Conservation (phyloP, 2,888 invertebrate genomes). For the Sceliomorpha sp. region DNA sequence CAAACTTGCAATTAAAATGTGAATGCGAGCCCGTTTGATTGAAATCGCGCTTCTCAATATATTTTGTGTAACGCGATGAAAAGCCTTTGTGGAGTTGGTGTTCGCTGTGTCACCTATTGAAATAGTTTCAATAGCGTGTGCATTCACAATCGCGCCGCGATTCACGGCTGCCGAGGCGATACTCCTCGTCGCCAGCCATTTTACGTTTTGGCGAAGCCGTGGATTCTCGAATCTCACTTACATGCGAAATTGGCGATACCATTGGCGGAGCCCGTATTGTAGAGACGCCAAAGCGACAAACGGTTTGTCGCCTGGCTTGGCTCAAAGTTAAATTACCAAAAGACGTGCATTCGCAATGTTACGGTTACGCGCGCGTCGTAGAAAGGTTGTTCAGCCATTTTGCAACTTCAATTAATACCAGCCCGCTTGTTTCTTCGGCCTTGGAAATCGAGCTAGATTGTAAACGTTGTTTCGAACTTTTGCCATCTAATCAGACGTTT, state of each 20-base stretch:
- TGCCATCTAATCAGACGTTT: no score
- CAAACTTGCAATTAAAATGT: no score
- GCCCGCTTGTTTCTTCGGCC: slow-evolving; percentile 37
- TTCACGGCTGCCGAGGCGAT: slow-evolving; percentile 15
- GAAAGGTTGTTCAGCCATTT: slow-evolving; percentile 49
- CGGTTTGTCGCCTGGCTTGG: slow-evolving; percentile 62
- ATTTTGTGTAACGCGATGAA: slow-evolving; percentile 7
- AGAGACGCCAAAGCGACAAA: slow-evolving; percentile 55
- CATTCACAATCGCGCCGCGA: slow-evolving; percentile 22
- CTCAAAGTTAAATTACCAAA: slow-evolving; percentile 60
- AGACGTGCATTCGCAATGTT: slow-evolving; percentile 45
- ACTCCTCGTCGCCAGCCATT: slow-evolving; percentile 24
- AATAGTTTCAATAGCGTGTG: slow-evolving; percentile 35
- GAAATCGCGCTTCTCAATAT: not conserved
- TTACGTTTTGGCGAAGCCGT: slow-evolving; percentile 26
- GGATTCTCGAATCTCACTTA: slow-evolving; percentile 40
- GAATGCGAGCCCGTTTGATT: no score
- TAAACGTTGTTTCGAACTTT: slow-evolving; percentile 26
- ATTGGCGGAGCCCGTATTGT: slow-evolving; percentile 45
- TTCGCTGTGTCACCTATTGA: slow-evolving; percentile 21
- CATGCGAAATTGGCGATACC: slow-evolving; percentile 47
- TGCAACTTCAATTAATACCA: slow-evolving; percentile 67
- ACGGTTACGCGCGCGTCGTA: slow-evolving; percentile 31
- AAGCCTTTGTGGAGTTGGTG: slow-evolving; percentile 19
- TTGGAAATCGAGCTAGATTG: slow-evolving; percentile 36